Base-by-base conservation (phyloP, 2,888 invertebrate genomes). In the Escarpia spicata region DNA sequence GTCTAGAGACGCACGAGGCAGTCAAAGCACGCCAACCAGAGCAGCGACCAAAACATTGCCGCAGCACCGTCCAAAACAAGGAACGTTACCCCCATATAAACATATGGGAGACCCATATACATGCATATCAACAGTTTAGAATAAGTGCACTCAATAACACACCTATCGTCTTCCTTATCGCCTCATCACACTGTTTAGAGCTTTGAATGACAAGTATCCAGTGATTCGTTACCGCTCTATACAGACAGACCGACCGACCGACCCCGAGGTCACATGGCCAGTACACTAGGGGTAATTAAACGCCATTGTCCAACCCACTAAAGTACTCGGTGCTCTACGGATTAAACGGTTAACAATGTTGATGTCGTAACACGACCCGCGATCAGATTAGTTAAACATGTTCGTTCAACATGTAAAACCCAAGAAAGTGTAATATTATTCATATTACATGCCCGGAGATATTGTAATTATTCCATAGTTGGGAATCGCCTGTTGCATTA, bases 311-410 rank as follows among this genome's bases (percentile, higher is more conserved):
- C 19, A 26, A 15, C 75, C 19, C 6, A 75, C 75, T 75, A 15
- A n/a, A 75, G 75, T 26, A 75, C 26, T 75, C n/a, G 26, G 52
- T 9, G 52, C 52, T 52, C 52, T 9, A 52, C 75, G n/a, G 75
- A 75, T 75, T 75, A 75, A 75, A 75, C 75, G 75, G 75, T 75
- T 75, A 75, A 75, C 75, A 75, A n/a, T 75, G 75, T 75, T 75
- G 75, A 75, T 75, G 75, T 52, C 52, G 52, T 19, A 75, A 75
- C 19, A 26, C 19, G 19, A 75, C 19, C 26, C 6, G 75, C 75
- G 26, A 75, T n/a, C 75, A 75, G n/a, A 75, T 75, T 26, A 26
- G 75, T 15, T 75, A 19, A 52, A 52, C 52, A 52, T 75, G 19
- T 26, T 19, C 19, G 6, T 19, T 75, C 19, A 75, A 75, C n/a